Evolutionary conservation across 2,113 vertebrate genomes (phyloP).

Genomic region (Entelurus aequoreus): DNA sequence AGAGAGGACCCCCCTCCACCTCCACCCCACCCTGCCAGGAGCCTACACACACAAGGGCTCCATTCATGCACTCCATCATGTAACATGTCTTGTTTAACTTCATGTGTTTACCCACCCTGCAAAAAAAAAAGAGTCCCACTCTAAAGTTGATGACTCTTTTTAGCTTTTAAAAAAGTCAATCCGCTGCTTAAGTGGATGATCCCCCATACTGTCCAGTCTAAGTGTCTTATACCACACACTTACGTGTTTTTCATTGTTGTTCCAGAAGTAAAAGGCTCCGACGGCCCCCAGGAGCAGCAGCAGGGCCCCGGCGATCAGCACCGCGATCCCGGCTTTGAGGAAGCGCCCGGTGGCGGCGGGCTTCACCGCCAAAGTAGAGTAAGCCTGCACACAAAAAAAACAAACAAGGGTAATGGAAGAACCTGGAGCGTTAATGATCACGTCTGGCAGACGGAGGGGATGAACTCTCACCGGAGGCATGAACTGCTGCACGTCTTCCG

Average conservation of each 20-base stretch:
- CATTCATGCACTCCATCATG: conserved; percentile 50
- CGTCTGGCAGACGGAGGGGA: too few relatives aligned
- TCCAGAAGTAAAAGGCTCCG: conserved; percentile 92
- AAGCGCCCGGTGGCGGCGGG: conserved; percentile 74
- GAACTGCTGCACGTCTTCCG: conserved; percentile 81
- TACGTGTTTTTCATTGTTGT: conserved; percentile 78
- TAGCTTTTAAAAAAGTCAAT: too few relatives aligned
- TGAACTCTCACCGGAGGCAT: conserved; percentile 82
- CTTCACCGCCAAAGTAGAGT: conserved; percentile 70
- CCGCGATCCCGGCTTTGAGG: conserved; percentile 80
- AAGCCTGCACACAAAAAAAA: conserved; percentile 45
- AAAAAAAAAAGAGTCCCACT: conserved; percentile 4
- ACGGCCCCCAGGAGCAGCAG: conserved; percentile 85
- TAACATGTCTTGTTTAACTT: conserved; percentile 33
- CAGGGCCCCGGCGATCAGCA: conserved; percentile 81
- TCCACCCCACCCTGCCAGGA: conserved; percentile 8
- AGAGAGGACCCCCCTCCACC: conserved; percentile 17
- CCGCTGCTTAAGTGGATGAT: too few relatives aligned
- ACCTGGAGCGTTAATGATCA: background rate
- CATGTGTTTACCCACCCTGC: conserved; percentile 41
- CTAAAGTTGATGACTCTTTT: conserved; percentile 7
- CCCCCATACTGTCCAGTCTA: background rate
- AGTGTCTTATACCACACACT: background rate
- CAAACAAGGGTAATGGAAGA: background rate
- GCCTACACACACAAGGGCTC: conserved; percentile 48